Base-by-base conservation (phyloP, 2,113 vertebrate species). In the Brachyistius frenatus region DNA sequence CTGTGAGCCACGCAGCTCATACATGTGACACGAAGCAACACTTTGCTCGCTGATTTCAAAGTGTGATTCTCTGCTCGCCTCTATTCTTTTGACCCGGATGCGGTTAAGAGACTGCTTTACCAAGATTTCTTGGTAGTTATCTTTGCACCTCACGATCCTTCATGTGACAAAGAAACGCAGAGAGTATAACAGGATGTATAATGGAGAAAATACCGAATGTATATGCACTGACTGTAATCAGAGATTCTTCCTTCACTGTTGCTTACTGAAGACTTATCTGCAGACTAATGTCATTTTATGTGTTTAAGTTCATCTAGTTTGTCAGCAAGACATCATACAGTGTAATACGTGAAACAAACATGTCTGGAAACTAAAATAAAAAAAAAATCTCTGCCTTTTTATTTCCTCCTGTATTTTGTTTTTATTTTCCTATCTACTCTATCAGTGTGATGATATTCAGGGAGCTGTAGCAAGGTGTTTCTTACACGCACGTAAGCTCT, bases 11-110 rank as follows among this genome's bases (percentile, higher is more conserved):
- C 2, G 11, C 69, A 70, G 66, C 69, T 71, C 58, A 70, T 55
- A 84, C 70, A 77, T 39, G 61, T 68, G 62, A 73, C 56, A 73
- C 6, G 10, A 60, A 44, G 76, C 66, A 41, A 52, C 0, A 33
- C 52, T 50, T 14, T 50, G 66, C 23, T 23, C 23, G 23, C 37
- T 71, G 69, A 69, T 70, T 76, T 86, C 30, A 83, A 82, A 64
- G 55, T 49, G 23, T 41, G 58, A 68, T 41, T 55, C 75, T 61
- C 10, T 31, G 1, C 50, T 61, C n/a, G 15, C 23, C 23, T 1
- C 0, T 1, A 2, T 41, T 60, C 39, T 31, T 47, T n/a, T n/a
- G 13, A 33, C n/a, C 2, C 15, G 11, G 16, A 3, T 65, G 31
- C 35, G 58, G 60, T 46, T 64, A 65, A 78, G 11, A 61, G 52